phyloP scores from a whole-genome alignment of 2,797 vertebrate species.

The Phaenicophaeus curvirostris region DNA sequence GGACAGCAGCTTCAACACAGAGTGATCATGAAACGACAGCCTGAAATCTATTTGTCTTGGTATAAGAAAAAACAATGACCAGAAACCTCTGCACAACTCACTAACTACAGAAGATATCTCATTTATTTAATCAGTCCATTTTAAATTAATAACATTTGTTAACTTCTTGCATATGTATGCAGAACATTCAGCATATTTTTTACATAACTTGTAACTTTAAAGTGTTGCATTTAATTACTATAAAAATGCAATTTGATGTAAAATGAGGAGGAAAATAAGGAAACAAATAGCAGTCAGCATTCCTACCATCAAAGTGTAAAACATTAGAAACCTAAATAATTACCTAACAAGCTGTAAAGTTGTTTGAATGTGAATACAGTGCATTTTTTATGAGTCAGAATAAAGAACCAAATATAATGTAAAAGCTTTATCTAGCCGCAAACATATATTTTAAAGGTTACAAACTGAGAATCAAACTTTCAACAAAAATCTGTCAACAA shows the following conservation, averaged over 20 bases:
- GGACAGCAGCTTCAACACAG: neutral
- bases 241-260: conserved; percentile 35
- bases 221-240: conserved; percentile 38
- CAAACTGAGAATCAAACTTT: conserved; percentile 5
- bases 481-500: conserved; percentile 10
- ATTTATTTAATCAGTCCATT: conserved; percentile 59
- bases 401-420: neutral
- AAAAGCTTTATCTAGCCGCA: conserved; percentile 2
- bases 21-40: neutral
- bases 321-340: neutral
- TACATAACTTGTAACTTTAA: conserved; percentile 30
- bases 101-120: conserved; percentile 65
- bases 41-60: neutral
- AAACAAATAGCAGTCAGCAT: conserved; percentile 31
- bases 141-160: conserved; percentile 66
- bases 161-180: conserved; percentile 51
- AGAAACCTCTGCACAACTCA: conserved; percentile 28
- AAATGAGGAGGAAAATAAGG: neutral
- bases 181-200: conserved; percentile 49
- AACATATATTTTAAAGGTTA: conserved; percentile 2
- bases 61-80: neutral
- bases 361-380: conserved; percentile 10
- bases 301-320: neutral
- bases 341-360: conserved; percentile 9
- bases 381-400: neutral